These are phyloP conservation scores for Danio albolineatus DNA, from an alignment of 2,797 vertebrate genomes.

Conservation along the genomic window DNA sequence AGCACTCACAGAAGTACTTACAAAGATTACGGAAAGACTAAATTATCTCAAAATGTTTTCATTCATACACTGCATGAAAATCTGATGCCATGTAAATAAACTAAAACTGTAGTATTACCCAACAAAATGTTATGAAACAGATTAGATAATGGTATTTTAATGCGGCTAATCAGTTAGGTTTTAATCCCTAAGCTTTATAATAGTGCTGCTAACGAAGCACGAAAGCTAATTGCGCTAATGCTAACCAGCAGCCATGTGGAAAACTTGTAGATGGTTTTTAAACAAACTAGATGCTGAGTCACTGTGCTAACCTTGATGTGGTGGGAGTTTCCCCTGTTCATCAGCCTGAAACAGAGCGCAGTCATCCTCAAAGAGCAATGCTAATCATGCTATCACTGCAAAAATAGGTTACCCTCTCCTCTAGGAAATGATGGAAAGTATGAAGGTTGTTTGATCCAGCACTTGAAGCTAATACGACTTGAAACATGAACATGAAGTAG, in stretches of 20 bases:
- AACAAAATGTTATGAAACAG: not conserved
- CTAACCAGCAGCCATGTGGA: conserved; percentile 1
- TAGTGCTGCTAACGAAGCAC: conserved; percentile 9
- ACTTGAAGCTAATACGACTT: conserved; percentile 7
- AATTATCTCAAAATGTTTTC: not conserved
- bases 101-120: not conserved
- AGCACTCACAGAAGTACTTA: not conserved
- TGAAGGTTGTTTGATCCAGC: conserved; percentile 26
- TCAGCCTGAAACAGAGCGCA: conserved; percentile 22
- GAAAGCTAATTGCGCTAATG: not conserved
- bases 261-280: conserved; percentile 13
- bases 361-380: conserved; percentile 29
- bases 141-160: not conserved
- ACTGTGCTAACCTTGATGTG: conserved; percentile 21
- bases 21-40: not conserved
- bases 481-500: conserved; percentile 11
- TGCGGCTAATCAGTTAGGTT: not conserved
- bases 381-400: conserved; percentile 24
- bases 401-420: conserved; percentile 37
- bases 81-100: not conserved
- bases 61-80: not conserved
- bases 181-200: not conserved
- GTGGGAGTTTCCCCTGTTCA: conserved; percentile 10
- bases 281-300: conserved; percentile 31
- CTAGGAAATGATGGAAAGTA: conserved; percentile 19